phyloP scores from a whole-genome alignment of 2,113 vertebrate genomes.

The Pelecanoides urinatrix region DNA sequence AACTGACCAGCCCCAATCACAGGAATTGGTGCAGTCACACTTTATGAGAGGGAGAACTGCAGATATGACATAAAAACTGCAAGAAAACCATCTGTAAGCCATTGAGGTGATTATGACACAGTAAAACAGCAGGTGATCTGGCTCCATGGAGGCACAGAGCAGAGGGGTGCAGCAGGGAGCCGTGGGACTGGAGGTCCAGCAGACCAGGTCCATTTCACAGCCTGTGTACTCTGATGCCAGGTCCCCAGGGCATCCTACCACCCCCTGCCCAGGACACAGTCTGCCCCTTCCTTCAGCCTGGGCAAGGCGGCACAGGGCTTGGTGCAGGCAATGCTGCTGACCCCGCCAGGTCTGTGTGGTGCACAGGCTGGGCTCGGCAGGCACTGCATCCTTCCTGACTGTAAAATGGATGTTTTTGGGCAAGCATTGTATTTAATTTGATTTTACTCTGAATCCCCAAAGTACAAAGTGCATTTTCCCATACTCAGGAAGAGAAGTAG shows the following conservation, averaged over 20 bases:
- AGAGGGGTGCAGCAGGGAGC: not conserved
- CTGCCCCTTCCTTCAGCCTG: not conserved
- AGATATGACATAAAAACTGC: not conserved
- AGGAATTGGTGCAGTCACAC: conserved; percentile 17
- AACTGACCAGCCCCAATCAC: not conserved
- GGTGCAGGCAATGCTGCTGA: not conserved
- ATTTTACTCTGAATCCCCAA: not conserved
- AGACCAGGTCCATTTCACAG: not conserved
- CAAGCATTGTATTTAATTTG: not conserved
- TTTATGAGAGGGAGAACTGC: not conserved
- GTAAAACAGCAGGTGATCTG: not conserved
- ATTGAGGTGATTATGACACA: not conserved
- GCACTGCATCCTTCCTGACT: not conserved
- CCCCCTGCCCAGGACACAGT: not conserved
- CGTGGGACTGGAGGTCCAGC: not conserved
- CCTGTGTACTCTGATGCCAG: not conserved
- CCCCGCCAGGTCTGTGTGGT: not conserved
- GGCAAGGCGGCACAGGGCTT: not conserved
- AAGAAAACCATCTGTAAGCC: not conserved
- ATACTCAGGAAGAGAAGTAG: not conserved
- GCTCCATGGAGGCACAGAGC: not conserved
- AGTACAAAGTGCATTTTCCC: not conserved
- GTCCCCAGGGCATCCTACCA: not conserved
- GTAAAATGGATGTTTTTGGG: not conserved
- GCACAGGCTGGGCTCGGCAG: not conserved